phyloP scores from a whole-genome alignment of 2,113 vertebrate species.

The Lathamus discolor region DNA sequence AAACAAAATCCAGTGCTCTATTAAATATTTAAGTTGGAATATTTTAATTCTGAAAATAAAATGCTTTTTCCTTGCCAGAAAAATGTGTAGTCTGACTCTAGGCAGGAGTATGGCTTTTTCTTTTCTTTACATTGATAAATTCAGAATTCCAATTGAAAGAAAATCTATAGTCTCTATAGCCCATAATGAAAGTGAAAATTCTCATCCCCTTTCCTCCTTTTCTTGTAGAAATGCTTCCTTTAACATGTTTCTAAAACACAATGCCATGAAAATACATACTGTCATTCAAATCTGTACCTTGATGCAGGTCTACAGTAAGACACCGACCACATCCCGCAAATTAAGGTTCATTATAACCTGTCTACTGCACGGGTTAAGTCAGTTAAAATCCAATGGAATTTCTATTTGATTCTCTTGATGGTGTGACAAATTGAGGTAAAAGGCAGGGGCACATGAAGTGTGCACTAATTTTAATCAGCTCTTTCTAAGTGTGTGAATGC shows the following conservation, averaged over 20 bases:
- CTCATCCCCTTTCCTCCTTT: neutral
- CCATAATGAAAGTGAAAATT: neutral
- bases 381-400: constrained; percentile 54
- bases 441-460: constrained; percentile 45
- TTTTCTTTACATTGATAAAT: neutral
- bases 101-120: neutral
- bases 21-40: neutral
- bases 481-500: constrained; percentile 48
- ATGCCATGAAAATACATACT: neutral
- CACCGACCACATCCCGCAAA: neutral
- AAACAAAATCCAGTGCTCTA: neutral
- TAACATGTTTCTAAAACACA: neutral
- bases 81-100: neutral
- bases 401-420: neutral
- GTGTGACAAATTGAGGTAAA: constrained; percentile 36
- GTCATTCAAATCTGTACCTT: neutral
- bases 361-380: constrained; percentile 18
- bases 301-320: neutral
- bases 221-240: neutral
- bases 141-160: neutral
- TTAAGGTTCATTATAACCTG: neutral
- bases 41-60: neutral
- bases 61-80: neutral
- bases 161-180: neutral
- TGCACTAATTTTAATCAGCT: constrained; percentile 66